Percentiles rank a stretch among this genome's conserved stretches.
phyloP scores from a whole-genome alignment of 2,888 invertebrate genomes.

The Tipula lateralis region DNA sequence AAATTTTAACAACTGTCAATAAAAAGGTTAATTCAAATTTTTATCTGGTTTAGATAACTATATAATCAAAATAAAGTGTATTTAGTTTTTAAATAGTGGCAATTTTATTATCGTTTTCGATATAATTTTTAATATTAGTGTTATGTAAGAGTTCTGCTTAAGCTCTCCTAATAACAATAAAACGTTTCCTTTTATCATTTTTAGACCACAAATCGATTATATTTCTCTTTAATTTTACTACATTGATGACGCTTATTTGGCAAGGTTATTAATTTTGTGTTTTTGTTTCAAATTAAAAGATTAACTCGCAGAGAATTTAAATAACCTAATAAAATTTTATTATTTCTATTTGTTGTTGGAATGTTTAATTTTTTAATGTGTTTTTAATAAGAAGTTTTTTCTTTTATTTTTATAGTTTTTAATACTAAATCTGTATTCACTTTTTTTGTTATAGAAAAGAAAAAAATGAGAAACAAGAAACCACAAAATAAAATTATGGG shows the following conservation, averaged over 20 bases:
- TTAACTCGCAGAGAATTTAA: background rate
- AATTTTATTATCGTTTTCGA: background rate
- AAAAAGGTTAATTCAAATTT: background rate
- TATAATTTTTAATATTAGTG: background rate
- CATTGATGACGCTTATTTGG: background rate
- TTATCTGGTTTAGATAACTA: background rate
- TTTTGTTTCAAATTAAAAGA: background rate
- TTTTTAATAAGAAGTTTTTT: background rate
- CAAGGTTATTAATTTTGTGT: background rate
- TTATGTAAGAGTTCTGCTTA: background rate
- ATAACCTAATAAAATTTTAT: constrained; percentile 5
- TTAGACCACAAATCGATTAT: background rate
- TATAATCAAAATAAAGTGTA: background rate
- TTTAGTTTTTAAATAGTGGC: background rate
- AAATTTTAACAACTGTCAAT: background rate
- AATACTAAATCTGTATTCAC: too few relatives aligned
- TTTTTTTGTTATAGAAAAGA: background rate
- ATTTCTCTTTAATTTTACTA: background rate
- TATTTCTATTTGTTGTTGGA: background rate
- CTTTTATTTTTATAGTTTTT: background rate
- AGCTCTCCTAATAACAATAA: background rate
- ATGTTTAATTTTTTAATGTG: constrained; percentile 9
- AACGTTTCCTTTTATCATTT: background rate
- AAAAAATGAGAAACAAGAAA: background rate
- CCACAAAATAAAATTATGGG: constrained; percentile 15